Conservation (phyloP, 2,888 invertebrate species). For the Corythucha ciliata region DNA sequence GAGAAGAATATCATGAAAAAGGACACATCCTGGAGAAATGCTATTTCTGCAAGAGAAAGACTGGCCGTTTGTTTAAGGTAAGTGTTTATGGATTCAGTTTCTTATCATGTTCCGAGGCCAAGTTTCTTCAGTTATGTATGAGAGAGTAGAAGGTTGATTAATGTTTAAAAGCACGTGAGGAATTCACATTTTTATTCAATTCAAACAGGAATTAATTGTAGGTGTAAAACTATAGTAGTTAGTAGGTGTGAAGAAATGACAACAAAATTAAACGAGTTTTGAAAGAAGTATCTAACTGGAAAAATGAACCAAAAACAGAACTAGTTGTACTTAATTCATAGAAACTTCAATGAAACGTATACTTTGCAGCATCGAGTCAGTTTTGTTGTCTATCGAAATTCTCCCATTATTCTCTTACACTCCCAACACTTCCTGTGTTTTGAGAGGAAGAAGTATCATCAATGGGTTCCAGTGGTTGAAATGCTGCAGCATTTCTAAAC, state of each 20-base stretch:
- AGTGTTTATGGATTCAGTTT: no score
- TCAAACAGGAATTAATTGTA: constrained; percentile 2
- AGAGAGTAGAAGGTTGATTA: no score
- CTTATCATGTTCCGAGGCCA: no score
- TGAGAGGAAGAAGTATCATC: constrained; percentile 20
- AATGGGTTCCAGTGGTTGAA: constrained; percentile 12
- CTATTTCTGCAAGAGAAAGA: no score
- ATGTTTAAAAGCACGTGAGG: constrained; percentile 13
- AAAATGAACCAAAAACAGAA: no score
- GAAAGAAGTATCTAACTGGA: no score
- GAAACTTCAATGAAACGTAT: constrained; percentile 9
- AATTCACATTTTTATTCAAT: constrained; percentile 12
- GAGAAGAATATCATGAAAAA: no score
- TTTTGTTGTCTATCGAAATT: constrained; percentile 14
- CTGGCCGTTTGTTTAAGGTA: no score
- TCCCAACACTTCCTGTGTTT: constrained; percentile 7
- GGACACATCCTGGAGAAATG: no score
- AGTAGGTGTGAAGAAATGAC: background rate
- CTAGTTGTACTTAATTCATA: background rate
- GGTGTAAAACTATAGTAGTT: no score
- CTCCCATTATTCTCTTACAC: constrained; percentile 11
- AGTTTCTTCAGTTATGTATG: no score
- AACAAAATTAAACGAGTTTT: constrained; percentile 13
- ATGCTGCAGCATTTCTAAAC: constrained; percentile 9
- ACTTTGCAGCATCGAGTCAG: constrained; percentile 5